Evolutionary conservation across 2,113 vertebrate genomes (phyloP).

Genomic region (Anoplopoma fimbria): DNA sequence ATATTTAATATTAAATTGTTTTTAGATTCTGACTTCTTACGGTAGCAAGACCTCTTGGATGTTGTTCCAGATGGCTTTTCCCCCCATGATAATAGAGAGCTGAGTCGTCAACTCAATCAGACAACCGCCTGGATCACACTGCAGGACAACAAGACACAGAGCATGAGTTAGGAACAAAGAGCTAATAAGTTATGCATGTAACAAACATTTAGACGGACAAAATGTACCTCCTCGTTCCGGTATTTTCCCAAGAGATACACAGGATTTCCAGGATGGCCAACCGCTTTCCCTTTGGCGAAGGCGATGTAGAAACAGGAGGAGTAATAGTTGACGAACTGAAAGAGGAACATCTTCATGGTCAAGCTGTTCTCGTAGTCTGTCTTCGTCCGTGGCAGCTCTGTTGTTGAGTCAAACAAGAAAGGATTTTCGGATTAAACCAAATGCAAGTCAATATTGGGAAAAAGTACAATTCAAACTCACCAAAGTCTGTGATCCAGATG

Average conservation of each 20-base stretch:
- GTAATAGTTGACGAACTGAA: constrained; percentile 98
- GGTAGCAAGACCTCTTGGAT: constrained; percentile 94
- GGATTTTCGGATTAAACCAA: not conserved
- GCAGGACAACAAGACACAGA: constrained; percentile 42
- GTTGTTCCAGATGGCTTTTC: constrained; percentile 97
- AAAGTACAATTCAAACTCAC: constrained; percentile 74
- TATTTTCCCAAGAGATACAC: constrained; percentile 92
- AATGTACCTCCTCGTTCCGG: constrained; percentile 92
- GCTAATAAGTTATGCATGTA: rapidly evolving
- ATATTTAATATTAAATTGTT: not conserved
- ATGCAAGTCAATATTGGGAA: rapidly evolving
- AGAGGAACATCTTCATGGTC: constrained; percentile 97
- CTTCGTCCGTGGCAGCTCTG: constrained; percentile 94
- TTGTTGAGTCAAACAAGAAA: not conserved
- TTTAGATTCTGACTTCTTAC: constrained; percentile 82
- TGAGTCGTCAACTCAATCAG: constrained; percentile 94
- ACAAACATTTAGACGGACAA: not conserved
- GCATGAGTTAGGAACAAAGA: not conserved
- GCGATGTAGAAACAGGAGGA: constrained; percentile 98
- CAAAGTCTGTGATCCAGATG: constrained; percentile 93
- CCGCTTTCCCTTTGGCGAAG: constrained; percentile 94
- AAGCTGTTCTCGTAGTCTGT: constrained; percentile 95
- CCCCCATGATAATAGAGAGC: constrained; percentile 93
- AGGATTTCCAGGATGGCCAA: constrained; percentile 89
- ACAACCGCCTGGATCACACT: constrained; percentile 97